phyloP scores from a whole-genome alignment of 2,888 invertebrate genomes.

The Epistrophe grossulariae region DNA sequence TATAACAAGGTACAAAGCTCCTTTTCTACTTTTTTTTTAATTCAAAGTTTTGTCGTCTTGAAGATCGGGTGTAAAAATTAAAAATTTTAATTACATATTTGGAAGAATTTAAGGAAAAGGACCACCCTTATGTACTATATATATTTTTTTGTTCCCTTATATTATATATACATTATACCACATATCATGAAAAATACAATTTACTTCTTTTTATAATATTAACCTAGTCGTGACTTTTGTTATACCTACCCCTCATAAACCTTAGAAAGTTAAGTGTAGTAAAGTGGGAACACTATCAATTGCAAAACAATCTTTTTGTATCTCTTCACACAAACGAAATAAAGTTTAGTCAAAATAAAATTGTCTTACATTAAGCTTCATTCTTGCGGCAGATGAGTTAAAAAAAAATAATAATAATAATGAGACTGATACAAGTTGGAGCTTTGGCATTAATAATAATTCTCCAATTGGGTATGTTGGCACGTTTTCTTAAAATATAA shows the following conservation, averaged over 20 bases:
- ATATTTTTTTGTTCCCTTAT: no score
- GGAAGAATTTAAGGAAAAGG: no score
- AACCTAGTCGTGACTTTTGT: neutral
- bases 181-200: no score
- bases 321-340: neutral
- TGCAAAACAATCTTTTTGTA: conserved; percentile 3
- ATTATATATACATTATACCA: no score
- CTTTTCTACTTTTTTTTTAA: no score
- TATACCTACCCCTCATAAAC: neutral
- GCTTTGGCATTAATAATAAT: conserved; percentile 29
- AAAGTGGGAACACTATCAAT: conserved; percentile 21
- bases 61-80: no score
- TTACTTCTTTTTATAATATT: no score
- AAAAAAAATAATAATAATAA: neutral
- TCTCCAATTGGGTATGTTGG: conserved; percentile 34
- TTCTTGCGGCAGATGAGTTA: conserved; percentile 20
- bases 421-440: conserved; percentile 35
- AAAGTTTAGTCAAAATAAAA: conserved; percentile 33
- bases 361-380: conserved; percentile 17
- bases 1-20: no score
- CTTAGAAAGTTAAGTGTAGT: neutral
- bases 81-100: no score
- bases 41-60: no score
- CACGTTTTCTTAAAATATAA: conserved; percentile 1
- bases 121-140: no score